phyloP scores from a whole-genome alignment of 2,113 vertebrate species.

The Syrmaticus mikado region DNA sequence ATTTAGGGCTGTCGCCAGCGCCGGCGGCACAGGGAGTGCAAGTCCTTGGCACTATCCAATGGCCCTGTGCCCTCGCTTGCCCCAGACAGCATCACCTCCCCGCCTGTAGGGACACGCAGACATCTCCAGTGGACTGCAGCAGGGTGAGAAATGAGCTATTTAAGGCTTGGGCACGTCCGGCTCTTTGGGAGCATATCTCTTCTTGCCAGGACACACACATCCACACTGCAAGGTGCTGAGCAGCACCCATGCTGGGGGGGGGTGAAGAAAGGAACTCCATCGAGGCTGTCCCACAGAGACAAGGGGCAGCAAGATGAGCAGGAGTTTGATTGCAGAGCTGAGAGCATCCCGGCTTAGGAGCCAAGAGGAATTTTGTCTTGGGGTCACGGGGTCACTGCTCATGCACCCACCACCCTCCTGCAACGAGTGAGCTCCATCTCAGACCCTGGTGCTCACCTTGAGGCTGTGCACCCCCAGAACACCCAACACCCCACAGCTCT shows the following conservation, averaged over 20 bases:
- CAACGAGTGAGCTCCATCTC: neutral
- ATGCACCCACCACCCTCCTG: accelerated
- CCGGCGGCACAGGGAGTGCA: accelerated
- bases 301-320: neutral
- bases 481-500: neutral
- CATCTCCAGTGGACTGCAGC: neutral
- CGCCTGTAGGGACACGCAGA: accelerated
- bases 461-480: accelerated
- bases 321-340: neutral
- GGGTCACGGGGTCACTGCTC: neutral
- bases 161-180: accelerated
- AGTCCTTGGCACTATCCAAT: neutral
- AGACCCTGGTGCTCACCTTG: neutral
- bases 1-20: neutral
- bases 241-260: neutral
- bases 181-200: neutral
- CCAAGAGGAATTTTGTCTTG: neutral
- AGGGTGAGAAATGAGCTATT: accelerated
- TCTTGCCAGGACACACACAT: neutral
- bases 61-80: neutral
- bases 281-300: neutral
- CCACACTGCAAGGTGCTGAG: neutral
- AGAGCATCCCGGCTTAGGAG: accelerated
- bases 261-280: neutral
- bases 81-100: neutral